These are phyloP conservation scores for Pogonomyrmex barbatus DNA, from an alignment of 1,140 invertebrate species.

Conservation along the genomic window DNA sequence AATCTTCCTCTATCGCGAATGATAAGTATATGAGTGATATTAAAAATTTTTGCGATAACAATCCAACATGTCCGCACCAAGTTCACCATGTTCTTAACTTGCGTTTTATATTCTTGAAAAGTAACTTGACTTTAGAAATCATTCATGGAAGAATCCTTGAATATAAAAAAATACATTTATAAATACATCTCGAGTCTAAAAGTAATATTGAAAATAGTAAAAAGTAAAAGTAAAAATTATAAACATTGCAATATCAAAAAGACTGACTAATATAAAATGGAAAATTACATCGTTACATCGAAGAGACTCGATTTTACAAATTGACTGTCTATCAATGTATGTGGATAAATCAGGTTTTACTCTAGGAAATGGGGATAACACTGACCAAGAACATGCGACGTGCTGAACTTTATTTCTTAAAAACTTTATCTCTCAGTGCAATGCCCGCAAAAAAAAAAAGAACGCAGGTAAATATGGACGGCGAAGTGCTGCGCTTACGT, in stretches of 20 bases:
- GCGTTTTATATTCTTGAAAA: background rate
- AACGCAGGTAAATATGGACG: conserved; percentile 67
- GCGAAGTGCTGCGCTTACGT: conserved; percentile 5
- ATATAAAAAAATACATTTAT: background rate
- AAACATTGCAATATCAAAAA: background rate
- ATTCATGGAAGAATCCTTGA: background rate
- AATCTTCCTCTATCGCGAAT: conserved; percentile 14
- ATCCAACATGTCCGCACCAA: conserved; percentile 25
- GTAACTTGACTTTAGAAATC: background rate
- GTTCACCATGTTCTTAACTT: background rate
- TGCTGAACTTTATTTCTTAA: conserved; percentile 80
- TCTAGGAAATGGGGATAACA: conserved; percentile 73
- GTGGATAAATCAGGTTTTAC: conserved; percentile 67
- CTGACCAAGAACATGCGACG: conserved; percentile 84
- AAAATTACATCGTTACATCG: conserved; percentile 8
- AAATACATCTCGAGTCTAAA: conserved; percentile 9
- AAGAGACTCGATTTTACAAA: conserved; percentile 45
- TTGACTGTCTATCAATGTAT: conserved; percentile 74
- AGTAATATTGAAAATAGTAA: conserved; percentile 8
- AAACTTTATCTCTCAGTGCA: conserved; percentile 72
- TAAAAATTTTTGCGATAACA: conserved; percentile 30
- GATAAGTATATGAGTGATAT: conserved; percentile 28
- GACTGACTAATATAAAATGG: background rate
- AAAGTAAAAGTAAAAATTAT: background rate
- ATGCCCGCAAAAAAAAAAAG: conserved; percentile 67